Conservation (phyloP, 2,797 vertebrate genomes). For the Gila robusta region DNA sequence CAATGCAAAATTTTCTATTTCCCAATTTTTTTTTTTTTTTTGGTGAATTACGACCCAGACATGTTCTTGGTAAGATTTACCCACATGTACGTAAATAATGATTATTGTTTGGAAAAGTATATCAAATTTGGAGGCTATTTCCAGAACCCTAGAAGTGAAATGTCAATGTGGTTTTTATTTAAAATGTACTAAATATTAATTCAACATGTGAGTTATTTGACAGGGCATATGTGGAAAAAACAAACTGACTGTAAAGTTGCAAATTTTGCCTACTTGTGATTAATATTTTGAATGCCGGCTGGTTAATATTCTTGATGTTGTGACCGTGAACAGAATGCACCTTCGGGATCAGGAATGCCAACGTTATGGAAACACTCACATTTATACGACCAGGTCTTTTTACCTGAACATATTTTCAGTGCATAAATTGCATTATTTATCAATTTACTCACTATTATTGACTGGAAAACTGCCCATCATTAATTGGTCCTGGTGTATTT, state of each 20-base stretch:
- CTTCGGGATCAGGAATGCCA: not conserved
- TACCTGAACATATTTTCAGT: not conserved
- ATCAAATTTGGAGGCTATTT: not conserved
- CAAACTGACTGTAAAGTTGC: not conserved
- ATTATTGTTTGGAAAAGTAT: not conserved
- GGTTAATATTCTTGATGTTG: not conserved
- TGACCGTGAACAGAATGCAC: not conserved
- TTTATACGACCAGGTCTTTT: not conserved
- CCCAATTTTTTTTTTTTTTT: not conserved
- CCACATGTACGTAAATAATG: not conserved
- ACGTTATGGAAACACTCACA: not conserved
- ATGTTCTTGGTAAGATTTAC: not conserved
- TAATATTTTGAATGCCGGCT: not conserved
- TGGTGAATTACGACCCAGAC: not conserved
- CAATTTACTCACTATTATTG: not conserved
- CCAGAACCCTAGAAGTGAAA: not conserved
- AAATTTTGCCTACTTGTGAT: not conserved
- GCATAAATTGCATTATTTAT: not conserved
- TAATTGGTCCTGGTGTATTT: not conserved
- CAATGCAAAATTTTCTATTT: not conserved
- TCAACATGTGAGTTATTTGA: not conserved
- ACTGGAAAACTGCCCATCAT: not conserved
- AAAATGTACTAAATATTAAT: not conserved
- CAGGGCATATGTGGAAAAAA: not conserved
- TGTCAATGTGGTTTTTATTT: not conserved